Evolutionary conservation across 2,113 vertebrate species (phyloP), one percentile per base, ranked within the genome.

Genomic region (Gobiocypris rarus): DNA sequence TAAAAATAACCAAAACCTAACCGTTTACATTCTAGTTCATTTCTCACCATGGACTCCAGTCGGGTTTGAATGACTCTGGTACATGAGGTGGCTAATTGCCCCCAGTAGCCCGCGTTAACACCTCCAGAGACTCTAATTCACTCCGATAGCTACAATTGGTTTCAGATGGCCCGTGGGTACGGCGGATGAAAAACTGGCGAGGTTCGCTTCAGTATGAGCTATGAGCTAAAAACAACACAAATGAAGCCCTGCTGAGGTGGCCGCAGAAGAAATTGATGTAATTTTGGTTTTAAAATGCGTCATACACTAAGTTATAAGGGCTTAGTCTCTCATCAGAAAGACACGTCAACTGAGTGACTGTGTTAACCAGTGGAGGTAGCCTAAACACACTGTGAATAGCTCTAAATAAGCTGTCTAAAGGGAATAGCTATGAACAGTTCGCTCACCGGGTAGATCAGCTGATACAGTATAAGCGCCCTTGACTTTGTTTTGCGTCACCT

Each of bases 51-150:
- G 73, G 43, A 75, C 45, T 38, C 54, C 54, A 38, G 22, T 63
- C 28, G n/a, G 56, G 52, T 67, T 26, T 73, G 45, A 81, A 82
- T 45, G 43, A 82, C 52, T 71, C 67, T 58, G 65, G 84, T 81
- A 67, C 85, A 71, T 58, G 50, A 78, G 86, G 84, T 83, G 86
- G 71, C 77, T 89, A 89, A 89, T 89, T 85, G 85, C 69, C 75
- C 84, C 86, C 75, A 75, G 84, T 84, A 86, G 86, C 77, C 48
- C 69, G 71, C 83, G 84, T 89, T 89, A 87, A 89, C 88, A 89
- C 88, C 88, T 85, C 70, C 81, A 74, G 63, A 89, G 84, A 87
- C 88, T 74, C 71, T 89, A 82, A 85, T 77, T 80, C 83, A 85
- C 86, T 82, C 50, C 70, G 82, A 89, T 74, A 75, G 59, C 63